Conservation (phyloP, 1,140 invertebrate genomes). For the Pseudoatta argentina region DNA sequence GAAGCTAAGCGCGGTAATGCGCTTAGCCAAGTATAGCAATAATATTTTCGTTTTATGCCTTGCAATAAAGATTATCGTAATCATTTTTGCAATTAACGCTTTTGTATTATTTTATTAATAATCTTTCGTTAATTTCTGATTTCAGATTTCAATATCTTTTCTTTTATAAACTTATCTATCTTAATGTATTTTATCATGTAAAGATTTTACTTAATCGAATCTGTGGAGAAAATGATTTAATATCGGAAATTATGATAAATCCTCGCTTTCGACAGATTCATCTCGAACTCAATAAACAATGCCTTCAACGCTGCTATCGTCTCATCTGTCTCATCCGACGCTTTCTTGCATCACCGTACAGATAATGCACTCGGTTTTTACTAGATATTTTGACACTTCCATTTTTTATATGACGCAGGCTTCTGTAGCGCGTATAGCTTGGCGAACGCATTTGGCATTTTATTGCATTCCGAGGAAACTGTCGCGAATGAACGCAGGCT, state of each 20-base stretch:
- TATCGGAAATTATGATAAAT: conserved; percentile 14
- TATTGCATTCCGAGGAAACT: conserved; percentile 54
- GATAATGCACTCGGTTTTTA: conserved; percentile 5
- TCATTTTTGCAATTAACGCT: background rate
- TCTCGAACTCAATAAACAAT: background rate
- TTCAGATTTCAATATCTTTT: background rate
- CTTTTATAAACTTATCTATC: background rate
- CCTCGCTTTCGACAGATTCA: background rate
- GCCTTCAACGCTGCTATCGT: background rate
- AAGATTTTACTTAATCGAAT: background rate
- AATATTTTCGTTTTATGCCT: conserved; percentile 20
- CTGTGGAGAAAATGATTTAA: background rate
- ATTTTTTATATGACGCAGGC: conserved; percentile 29
- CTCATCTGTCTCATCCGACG: background rate
- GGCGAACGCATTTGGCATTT: conserved; percentile 9
- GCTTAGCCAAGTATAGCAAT: conserved; percentile 20
- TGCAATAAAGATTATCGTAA: conserved; percentile 1
- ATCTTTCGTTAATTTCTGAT: conserved; percentile 1
- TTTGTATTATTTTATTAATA: background rate
- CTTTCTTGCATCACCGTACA: background rate
- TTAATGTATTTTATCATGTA: background rate
- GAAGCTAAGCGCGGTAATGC: conserved; percentile 35
- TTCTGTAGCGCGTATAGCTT: background rate
- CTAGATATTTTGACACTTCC: background rate
- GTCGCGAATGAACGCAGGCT: conserved; percentile 45